Conservation (phyloP, 2,888 invertebrate species). For the Melinaea menophilus region DNA sequence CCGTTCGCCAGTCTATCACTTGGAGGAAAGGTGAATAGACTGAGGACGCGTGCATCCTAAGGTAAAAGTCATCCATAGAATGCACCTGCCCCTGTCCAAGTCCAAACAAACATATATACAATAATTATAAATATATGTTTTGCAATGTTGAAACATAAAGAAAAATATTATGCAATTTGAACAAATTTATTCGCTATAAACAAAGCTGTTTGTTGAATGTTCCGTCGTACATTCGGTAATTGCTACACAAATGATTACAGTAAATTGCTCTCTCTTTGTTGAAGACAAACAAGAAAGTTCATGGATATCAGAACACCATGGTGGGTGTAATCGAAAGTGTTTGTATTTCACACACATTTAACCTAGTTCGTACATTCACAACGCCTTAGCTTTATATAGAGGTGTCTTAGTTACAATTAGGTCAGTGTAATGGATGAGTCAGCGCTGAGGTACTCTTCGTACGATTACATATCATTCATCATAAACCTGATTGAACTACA, state of each 20-base stretch:
- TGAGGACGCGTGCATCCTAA: no score
- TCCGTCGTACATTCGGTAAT: constrained; percentile 21
- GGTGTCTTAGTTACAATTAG: constrained; percentile 68
- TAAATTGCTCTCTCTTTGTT: constrained; percentile 30
- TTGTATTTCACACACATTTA: constrained; percentile 69
- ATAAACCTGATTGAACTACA: constrained; percentile 37
- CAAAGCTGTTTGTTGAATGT: constrained; percentile 13
- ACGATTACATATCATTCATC: constrained; percentile 46
- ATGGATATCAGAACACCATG: constrained; percentile 26
- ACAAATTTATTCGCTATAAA: not conserved
- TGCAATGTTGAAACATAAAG: no score
- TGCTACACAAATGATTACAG: constrained; percentile 23
- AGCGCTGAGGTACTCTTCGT: constrained; percentile 53
- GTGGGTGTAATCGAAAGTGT: constrained; percentile 49
- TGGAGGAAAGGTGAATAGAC: no score
- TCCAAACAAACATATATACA: no score
- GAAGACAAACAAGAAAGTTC: constrained; percentile 46
- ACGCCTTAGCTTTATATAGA: constrained; percentile 61
- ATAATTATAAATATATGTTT: no score
- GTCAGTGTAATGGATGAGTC: constrained; percentile 64
- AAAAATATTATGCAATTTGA: not conserved
- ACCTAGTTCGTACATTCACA: constrained; percentile 71
- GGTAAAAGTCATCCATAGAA: no score
- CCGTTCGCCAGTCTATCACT: no score
- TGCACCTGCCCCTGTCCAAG: no score